phyloP scores from a whole-genome alignment of 2,113 vertebrate genomes.

The Nettapus auritus region DNA sequence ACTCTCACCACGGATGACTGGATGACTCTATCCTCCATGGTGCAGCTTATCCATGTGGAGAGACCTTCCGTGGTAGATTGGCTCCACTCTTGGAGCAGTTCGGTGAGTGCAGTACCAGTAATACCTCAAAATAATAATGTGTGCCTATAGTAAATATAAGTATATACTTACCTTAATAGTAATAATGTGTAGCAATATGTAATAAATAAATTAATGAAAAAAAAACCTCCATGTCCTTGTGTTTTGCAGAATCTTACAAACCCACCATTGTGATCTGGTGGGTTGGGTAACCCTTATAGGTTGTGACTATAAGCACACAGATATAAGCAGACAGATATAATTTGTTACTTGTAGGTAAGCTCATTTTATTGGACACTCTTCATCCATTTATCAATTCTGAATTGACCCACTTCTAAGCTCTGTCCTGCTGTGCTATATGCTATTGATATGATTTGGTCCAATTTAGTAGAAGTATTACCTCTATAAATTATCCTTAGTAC shows the following conservation, averaged over 20 bases:
- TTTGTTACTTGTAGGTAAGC: neutral
- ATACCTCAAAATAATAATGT: neutral
- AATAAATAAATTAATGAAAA: neutral
- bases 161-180: neutral
- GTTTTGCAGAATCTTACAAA: neutral
- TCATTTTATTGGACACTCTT: neutral
- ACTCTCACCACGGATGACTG: fast-evolving
- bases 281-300: neutral
- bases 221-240: neutral
- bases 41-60: fast-evolving
- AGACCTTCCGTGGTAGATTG: neutral
- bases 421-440: neutral
- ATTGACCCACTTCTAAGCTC: neutral
- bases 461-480: neutral
- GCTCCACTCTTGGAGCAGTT: neutral
- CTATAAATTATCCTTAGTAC: neutral
- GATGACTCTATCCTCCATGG: fast-evolving
- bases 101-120: neutral
- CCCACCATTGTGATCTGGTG: neutral
- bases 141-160: neutral
- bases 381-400: neutral
- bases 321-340: neutral
- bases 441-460: neutral
- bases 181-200: neutral
- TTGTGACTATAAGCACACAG: fast-evolving